Base-by-base conservation (phyloP, 1,140 invertebrate genomes). In the Luehdorfia chinensis region DNA sequence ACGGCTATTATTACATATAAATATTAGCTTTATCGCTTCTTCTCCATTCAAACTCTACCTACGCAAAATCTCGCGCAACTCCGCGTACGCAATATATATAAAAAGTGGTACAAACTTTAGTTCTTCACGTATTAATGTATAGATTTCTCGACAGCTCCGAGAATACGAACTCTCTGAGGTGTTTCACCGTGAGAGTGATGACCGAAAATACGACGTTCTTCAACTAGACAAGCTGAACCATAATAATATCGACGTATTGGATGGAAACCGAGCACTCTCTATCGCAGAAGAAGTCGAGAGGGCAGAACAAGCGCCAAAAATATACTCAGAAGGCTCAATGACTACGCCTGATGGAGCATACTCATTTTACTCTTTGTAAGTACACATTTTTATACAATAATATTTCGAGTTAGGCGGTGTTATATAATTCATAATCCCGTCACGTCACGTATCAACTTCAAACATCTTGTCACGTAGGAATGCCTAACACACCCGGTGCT, bases 121-220 rank as follows among this genome's bases (percentile, higher is more conserved):
- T n/a, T n/a, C n/a, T n/a, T n/a, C n/a, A n/a, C n/a, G n/a, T n/a
- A n/a, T n/a, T n/a, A n/a, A n/a, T n/a, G n/a, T n/a, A n/a, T n/a
- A n/a, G n/a, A 16, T 50, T 45, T 9, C 53, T 16, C 18, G 23
- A 23, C 56, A 96, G 95, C 84, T 95, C 44, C 93, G 93, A 66
- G 94, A 95, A 86, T 96, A 96, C 86, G 94, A 95, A 77, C 83
- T 96, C 55, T 94, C 93, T 55, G 93, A 95, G 87, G 93, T 94
- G 48, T 95, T 95, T 78, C 93, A 95, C 83, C 92, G 93, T 60
- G 80, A 87, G 47, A 93, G 94, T 75, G 93, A 94, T 74, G 92
- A 94, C 66, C 90, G 92, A 62, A 90, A 91, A 79, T 95, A 94
- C 87, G 93, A 93, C 59, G 90, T 92, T 39, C 80, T 95, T 14